These are phyloP conservation scores for Grantiella picta DNA, from an alignment of 2,113 vertebrate genomes.

Conservation along the genomic window DNA sequence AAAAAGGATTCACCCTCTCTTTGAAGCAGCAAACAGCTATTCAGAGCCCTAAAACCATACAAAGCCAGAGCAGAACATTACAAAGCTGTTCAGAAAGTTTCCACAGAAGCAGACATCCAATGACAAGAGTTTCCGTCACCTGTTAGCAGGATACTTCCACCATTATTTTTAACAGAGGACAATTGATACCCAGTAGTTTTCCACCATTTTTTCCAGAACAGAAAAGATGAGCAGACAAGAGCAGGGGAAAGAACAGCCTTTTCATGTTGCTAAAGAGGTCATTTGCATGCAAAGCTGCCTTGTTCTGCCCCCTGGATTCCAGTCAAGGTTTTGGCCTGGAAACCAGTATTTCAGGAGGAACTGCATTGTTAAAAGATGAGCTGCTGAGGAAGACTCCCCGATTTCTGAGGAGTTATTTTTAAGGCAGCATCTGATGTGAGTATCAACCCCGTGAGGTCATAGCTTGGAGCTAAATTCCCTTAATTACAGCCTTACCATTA, in stretches of 20 bases:
- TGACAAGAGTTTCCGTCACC: not conserved
- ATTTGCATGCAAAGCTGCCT: conserved; percentile 20
- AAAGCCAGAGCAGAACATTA: not conserved
- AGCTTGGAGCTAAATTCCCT: conserved; percentile 19
- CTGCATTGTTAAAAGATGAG: conserved; percentile 22
- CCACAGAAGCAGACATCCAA: not conserved
- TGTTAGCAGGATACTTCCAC: not conserved
- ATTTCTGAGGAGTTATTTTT: conserved; percentile 20
- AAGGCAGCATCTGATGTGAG: conserved; percentile 7
- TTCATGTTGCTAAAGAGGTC: conserved; percentile 6
- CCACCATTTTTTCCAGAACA: not conserved
- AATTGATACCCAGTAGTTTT: not conserved
- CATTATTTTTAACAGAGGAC: not conserved
- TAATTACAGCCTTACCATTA: conserved; percentile 37
- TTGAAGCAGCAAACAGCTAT: not conserved
- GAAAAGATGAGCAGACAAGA: not conserved
- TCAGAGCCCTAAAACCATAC: not conserved
- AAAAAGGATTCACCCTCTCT: not conserved
- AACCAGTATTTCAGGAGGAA: conserved; percentile 72
- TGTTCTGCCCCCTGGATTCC: conserved; percentile 46
- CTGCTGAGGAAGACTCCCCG: conserved; percentile 1
- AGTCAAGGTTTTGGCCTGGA: not conserved
- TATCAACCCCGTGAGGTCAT: conserved; percentile 47
- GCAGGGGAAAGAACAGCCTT: not conserved
- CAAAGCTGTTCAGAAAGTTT: not conserved